Base-by-base conservation (phyloP, 2,888 invertebrate species). In the Patella ulyssiponensis region DNA sequence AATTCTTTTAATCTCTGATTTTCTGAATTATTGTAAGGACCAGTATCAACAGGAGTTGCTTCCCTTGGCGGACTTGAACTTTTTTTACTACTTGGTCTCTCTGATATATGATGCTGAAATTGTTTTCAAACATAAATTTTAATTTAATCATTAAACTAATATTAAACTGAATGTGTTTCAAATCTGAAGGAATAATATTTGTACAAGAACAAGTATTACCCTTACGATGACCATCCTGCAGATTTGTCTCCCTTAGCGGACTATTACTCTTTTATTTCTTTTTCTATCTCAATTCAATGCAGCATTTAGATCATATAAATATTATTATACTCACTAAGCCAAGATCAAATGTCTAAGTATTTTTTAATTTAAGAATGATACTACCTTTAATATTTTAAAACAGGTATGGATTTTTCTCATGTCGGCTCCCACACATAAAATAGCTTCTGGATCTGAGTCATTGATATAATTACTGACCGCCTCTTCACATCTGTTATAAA, bases 401-500 rank as follows among this genome's bases (percentile, higher is more conserved):
- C 91, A 91, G 14, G 84, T 82, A 72, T 91, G 90, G 27, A 91
- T 91, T 81, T 90, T 91, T 54, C 91, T 86, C 89, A 91, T 89
- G 79, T 91, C 91, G 75, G 88, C 88, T 20, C 90, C 91, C 69
- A 91, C 84, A 80, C 83, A 83, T 23, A 90, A 82, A 20, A 84
- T 82, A 70, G 88, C 84, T 70, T 91, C 91, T 7, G 86, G 85
- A 73, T 91, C 91, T 23, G 83, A 81, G 77, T 90, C 91, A 44
- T 88, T 85, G 9, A 91, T 79, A 77, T 87, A 92, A 1, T 79
- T 78, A 53, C 85, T 82, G 33, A 91, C 90, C 14, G 88, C 86
- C 71, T 88, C 85, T 73, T 86, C 82, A 84, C 91, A 91, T 77
- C 91, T 91, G 72, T 79, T 27, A 75, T 75, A 53, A 56, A 54